These are phyloP conservation scores for Melitaea athalia DNA, from an alignment of 2,888 invertebrate species.

Conservation along the genomic window DNA sequence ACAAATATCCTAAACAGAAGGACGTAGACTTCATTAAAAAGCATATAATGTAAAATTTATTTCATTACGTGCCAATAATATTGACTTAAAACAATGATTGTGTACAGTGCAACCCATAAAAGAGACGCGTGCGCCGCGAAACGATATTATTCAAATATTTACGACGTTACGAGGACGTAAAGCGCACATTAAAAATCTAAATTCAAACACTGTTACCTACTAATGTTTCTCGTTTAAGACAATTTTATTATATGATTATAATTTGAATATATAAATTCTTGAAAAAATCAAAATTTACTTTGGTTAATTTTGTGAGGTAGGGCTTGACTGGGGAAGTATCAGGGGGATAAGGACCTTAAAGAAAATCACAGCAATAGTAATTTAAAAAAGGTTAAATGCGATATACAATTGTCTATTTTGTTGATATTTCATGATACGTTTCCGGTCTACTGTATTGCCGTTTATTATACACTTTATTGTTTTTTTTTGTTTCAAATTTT, in stretches of 20 bases:
- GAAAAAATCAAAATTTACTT: too few species aligned
- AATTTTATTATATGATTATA: not conserved
- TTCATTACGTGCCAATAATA: conserved; percentile 26
- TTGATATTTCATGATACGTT: too few species aligned
- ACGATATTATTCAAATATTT: conserved; percentile 62
- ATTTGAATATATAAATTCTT: too few species aligned
- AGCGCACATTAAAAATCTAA: conserved; percentile 59
- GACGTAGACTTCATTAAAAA: not conserved
- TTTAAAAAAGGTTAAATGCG: too few species aligned
- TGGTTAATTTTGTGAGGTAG: too few species aligned
- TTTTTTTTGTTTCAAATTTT: too few species aligned
- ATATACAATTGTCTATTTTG: too few species aligned
- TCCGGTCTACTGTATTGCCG: too few species aligned
- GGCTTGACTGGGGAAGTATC: too few species aligned
- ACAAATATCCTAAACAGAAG: not conserved
- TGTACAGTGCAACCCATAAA: conserved; percentile 53
- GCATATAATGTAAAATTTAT: conserved; percentile 11
- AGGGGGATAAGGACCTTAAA: too few species aligned
- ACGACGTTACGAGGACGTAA: conserved; percentile 55
- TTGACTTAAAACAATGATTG: conserved; percentile 38
- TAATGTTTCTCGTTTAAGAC: conserved; percentile 19
- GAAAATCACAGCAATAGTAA: too few species aligned
- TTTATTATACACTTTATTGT: too few species aligned
- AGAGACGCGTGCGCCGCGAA: conserved; percentile 59
- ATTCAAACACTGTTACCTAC: conserved; percentile 45